phyloP scores from a whole-genome alignment of 2,797 vertebrate genomes.

The Parauchenoglanis punctatus region DNA sequence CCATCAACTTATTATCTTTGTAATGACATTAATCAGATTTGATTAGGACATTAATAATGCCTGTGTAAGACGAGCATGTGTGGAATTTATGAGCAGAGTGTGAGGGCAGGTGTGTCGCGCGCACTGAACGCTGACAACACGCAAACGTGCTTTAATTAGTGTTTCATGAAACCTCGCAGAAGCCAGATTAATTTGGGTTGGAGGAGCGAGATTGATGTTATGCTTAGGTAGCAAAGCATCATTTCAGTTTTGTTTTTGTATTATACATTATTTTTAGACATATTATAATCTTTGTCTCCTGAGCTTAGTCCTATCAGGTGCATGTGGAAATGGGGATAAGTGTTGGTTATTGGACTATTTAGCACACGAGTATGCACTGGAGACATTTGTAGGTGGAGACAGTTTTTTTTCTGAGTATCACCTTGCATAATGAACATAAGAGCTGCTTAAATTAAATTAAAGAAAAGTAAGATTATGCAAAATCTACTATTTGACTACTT shows the following conservation, averaged over 20 bases:
- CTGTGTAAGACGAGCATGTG: neutral
- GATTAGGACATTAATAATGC: constrained; percentile 13
- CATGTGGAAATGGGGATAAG: neutral
- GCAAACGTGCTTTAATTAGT: neutral
- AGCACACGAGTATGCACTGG: neutral
- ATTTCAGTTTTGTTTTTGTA: neutral
- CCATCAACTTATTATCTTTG: neutral
- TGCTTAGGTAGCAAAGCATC: neutral
- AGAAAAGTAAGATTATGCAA: neutral
- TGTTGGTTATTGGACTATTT: neutral
- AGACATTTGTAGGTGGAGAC: neutral
- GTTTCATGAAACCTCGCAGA: neutral
- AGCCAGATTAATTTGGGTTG: neutral
- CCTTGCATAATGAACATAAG: neutral
- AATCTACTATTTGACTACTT: neutral
- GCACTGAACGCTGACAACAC: neutral
- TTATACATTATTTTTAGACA: neutral
- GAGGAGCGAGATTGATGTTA: neutral
- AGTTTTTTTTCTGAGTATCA: neutral
- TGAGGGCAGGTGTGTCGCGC: neutral
- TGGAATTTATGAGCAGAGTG: neutral
- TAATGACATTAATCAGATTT: constrained; percentile 9
- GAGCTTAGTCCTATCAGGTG: neutral
- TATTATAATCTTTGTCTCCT: neutral
- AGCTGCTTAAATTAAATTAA: neutral